These are phyloP conservation scores for Ariopsis seemanni DNA, from an alignment of 2,113 vertebrate species.

Conservation along the genomic window DNA sequence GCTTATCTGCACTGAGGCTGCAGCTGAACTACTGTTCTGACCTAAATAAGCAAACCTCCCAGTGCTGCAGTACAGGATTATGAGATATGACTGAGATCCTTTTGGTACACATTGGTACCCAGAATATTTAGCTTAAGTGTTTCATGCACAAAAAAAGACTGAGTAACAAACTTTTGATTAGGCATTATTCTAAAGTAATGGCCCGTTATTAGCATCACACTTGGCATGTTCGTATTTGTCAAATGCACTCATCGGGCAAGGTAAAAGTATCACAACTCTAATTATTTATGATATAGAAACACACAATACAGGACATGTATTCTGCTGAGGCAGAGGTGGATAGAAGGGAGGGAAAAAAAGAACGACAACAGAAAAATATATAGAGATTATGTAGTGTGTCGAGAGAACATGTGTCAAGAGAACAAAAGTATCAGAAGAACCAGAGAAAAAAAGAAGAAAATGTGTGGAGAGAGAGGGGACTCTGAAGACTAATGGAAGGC, in stretches of 20 bases:
- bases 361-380: neutral
- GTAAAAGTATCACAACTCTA: neutral
- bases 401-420: neutral
- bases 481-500: neutral
- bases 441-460: constrained; percentile 10
- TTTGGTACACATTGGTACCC: neutral
- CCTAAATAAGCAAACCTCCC: constrained; percentile 13
- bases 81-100: constrained; percentile 6
- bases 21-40: constrained; percentile 24
- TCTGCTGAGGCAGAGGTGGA: constrained; percentile 12
- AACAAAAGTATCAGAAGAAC: constrained; percentile 10
- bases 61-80: neutral
- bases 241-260: neutral
- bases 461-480: constrained; percentile 15
- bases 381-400: neutral
- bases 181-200: neutral
- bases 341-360: neutral
- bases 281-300: neutral
- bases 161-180: neutral
- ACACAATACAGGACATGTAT: neutral
- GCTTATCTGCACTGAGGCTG: neutral
- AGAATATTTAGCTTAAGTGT: neutral
- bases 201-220: neutral
- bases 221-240: neutral
- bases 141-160: neutral